Evolutionary conservation across 2,888 invertebrate species (phyloP).

Genomic region (Orthosia incerta): DNA sequence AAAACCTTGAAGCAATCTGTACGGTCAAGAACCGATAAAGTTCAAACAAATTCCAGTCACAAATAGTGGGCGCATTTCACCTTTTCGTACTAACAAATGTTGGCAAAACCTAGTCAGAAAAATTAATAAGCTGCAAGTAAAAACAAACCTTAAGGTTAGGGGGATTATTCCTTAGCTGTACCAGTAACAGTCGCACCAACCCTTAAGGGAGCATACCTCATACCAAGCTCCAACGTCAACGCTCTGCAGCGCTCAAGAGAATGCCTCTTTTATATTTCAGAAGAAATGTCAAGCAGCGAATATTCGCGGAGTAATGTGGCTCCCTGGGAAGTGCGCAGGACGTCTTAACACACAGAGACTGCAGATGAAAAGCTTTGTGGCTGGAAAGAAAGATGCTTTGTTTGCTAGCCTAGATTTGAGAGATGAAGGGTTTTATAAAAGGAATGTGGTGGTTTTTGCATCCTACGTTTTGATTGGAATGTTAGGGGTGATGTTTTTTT

Average conservation of each 20-base stretch:
- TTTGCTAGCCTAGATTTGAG: conserved; percentile 48
- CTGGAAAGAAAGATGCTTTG: conserved; percentile 47
- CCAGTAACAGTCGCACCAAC: background rate
- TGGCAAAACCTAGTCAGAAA: too few species aligned
- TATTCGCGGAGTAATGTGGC: conserved; percentile 74
- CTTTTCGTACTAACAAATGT: too few species aligned
- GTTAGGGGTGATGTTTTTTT: too few species aligned
- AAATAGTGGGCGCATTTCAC: too few species aligned
- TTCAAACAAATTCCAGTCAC: too few species aligned
- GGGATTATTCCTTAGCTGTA: background rate
- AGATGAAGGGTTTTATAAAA: conserved; percentile 4
- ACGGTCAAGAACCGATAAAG: too few species aligned
- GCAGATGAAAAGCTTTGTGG: conserved; percentile 59
- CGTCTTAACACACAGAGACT: conserved; percentile 64
- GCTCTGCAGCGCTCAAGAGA: conserved; percentile 68
- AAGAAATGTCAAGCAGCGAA: conserved; percentile 71
- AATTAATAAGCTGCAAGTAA: too few species aligned
- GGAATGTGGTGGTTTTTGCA: background rate
- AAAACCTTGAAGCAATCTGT: too few species aligned
- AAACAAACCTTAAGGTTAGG: too few species aligned
- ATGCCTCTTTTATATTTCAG: conserved; percentile 79
- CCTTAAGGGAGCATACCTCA: conserved; percentile 32
- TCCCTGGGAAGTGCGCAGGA: conserved; percentile 72
- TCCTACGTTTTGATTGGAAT: background rate
- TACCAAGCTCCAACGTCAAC: conserved; percentile 50